Percentiles rank a stretch among this genome's conserved stretches.
These are phyloP conservation scores for Alligator mississippiensis DNA, from an alignment of 2,113 vertebrate genomes.

Conservation along the genomic window DNA sequence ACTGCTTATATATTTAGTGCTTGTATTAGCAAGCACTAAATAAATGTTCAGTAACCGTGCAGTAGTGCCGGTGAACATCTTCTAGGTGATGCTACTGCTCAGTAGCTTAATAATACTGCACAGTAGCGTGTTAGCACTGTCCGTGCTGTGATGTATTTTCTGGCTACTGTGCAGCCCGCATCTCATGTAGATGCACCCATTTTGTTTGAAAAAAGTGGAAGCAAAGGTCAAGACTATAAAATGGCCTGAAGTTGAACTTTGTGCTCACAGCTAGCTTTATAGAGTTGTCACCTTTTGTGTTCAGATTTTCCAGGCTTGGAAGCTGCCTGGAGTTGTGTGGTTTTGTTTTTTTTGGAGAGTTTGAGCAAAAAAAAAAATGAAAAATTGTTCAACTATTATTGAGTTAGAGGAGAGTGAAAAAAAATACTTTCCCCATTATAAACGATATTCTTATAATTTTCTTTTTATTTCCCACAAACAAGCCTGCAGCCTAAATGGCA, in stretches of 20 bases:
- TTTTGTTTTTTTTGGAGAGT: background rate
- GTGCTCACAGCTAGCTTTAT: background rate
- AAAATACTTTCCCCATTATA: background rate
- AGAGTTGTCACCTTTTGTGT: background rate
- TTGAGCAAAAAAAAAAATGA: conserved; percentile 26
- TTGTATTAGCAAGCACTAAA: no score
- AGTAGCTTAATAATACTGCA: no score
- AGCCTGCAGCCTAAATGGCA: conserved; percentile 10
- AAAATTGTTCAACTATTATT: conserved; percentile 7
- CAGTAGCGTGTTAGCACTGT: no score
- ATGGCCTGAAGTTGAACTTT: background rate
- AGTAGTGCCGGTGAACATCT: no score
- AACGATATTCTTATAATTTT: background rate
- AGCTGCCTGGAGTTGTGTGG: background rate
- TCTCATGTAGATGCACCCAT: no score
- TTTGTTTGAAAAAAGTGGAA: background rate
- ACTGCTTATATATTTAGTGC: no score
- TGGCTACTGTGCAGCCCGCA: no score
- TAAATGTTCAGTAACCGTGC: no score
- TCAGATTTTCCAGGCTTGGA: accelerated
- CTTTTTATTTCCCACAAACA: background rate
- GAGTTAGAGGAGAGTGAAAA: background rate
- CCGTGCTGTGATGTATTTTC: no score
- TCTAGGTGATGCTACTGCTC: no score
- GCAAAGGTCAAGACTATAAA: accelerated